Evolutionary conservation across 2,113 vertebrate genomes (phyloP), one percentile per base, ranked within the genome.

Genomic region (Pseudolaguvia tuberculata): DNA sequence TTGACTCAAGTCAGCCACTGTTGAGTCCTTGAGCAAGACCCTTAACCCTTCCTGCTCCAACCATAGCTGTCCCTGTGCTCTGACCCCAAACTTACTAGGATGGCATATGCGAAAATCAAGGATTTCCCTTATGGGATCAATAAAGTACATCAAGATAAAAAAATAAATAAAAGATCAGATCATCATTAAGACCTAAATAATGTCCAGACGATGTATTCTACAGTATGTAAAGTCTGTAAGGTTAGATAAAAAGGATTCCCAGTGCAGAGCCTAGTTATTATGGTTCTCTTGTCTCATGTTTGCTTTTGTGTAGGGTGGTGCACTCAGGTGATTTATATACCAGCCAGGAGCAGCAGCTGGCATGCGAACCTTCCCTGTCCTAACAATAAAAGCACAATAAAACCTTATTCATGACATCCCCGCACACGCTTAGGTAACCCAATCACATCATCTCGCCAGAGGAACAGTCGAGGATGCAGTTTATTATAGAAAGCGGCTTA

Each of bases 301-400:
- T 81, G 72, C 51, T 52, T 63, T 70, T 70, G 20, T 69, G 57
- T 35, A 25, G 50, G 29, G 51, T 47, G 20, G 39, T 47, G 56
- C 57, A 73, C 58, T 50, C 68, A 42, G 63, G 55, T 50, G 61
- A 57, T 67, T 73, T 78, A 72, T 66, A 76, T 73, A 56, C 59
- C 27, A 63, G 77, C 50, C 52, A 61, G 42, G 50, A 72, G 39
- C 62, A 79, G 70, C 80, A 79, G 74, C 63, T 82, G 80, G 73
- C 52, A 75, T 66, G 56, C 62, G 35, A 35, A 69, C 61, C 59
- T 70, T 45, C 56, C 8, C 63, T 56, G 48, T 62, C 31, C 35
- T 66, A 52, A 76, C 80, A 80, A 78, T 77, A 78, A 82, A 82
- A 62, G 48, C 14, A 53, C 81, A 82, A 80, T 77, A 78, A 77